phyloP scores from a whole-genome alignment of 1,140 invertebrate species.

The Lordiphosa mommai region DNA sequence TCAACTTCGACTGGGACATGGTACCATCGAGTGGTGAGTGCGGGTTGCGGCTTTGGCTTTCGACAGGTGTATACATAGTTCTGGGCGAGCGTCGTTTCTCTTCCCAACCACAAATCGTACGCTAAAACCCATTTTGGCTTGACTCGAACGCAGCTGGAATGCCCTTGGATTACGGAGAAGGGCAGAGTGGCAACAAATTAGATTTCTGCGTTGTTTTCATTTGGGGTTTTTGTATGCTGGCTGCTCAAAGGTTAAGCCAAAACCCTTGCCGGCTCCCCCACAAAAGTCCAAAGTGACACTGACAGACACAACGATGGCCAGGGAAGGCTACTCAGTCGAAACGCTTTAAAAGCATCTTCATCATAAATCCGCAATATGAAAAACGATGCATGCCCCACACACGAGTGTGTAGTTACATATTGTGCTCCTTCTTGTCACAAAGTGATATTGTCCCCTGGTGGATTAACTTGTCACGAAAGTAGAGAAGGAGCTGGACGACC shows the following conservation, averaged over 20 bases:
- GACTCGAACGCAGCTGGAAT: constrained; percentile 12
- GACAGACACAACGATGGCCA: constrained; percentile 23
- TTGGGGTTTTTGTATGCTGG: constrained; percentile 15
- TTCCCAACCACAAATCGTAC: constrained; percentile 57
- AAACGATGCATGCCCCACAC: constrained; percentile 43
- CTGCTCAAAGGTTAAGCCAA: constrained; percentile 6
- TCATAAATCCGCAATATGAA: constrained; percentile 65
- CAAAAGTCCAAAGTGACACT: constrained; percentile 61
- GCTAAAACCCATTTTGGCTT: constrained; percentile 66
- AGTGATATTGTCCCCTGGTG: constrained; percentile 72
- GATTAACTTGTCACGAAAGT: constrained; percentile 64
- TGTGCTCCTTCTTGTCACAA: constrained; percentile 43
- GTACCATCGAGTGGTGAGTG: constrained; percentile 16
- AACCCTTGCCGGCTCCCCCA: constrained; percentile 4
- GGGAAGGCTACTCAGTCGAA: constrained; percentile 28
- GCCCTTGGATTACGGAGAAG: constrained; percentile 6
- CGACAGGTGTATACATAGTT: constrained; percentile 32
- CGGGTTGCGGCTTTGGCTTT: constrained; percentile 11
- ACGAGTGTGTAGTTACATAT: constrained; percentile 67
- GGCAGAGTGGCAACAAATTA: constrained; percentile 52
- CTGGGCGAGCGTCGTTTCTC: constrained; percentile 3
- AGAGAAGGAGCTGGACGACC: constrained; percentile 37
- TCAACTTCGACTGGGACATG: constrained; percentile 40
- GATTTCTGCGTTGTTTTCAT: constrained; percentile 68
- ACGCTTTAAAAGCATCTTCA: constrained; percentile 72